Evolutionary conservation across 2,797 vertebrate species (phyloP).

Genomic region (Vultur gryphus): DNA sequence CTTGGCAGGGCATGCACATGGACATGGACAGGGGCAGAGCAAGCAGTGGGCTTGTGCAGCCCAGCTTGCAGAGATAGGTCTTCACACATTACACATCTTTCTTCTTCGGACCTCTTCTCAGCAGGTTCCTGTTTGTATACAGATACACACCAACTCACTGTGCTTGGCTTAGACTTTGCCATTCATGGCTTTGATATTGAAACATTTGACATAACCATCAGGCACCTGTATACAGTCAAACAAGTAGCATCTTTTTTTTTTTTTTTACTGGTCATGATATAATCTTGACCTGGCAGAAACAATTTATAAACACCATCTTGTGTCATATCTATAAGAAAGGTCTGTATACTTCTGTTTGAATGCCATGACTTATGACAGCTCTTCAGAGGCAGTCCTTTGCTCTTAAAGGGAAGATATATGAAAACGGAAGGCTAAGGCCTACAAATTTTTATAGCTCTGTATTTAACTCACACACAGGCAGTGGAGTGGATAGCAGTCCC

Average conservation of each 20-base stretch:
- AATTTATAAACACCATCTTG: neutral
- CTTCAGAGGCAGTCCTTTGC: neutral
- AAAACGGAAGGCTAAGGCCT: neutral
- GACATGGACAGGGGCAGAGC: neutral
- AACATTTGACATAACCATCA: neutral
- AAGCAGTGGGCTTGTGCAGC: neutral
- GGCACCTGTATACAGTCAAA: neutral
- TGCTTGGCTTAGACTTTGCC: neutral
- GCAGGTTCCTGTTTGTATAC: neutral
- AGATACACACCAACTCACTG: neutral
- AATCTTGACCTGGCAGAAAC: neutral
- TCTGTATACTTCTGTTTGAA: neutral
- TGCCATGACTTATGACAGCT: neutral
- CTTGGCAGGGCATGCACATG: neutral
- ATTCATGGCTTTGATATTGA: neutral
- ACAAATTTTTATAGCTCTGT: slow-evolving; percentile 22
- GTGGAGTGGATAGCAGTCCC: neutral
- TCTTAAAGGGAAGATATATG: neutral
- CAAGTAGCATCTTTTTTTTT: neutral
- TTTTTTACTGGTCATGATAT: neutral
- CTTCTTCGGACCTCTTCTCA: neutral
- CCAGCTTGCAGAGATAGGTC: neutral
- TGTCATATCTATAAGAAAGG: neutral
- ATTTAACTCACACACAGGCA: neutral
- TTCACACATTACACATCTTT: neutral